Percentiles rank a stretch among this genome's conserved stretches.
These are phyloP conservation scores for Pseudanteris insignis DNA, from an alignment of 2,888 invertebrate genomes.

Conservation along the genomic window DNA sequence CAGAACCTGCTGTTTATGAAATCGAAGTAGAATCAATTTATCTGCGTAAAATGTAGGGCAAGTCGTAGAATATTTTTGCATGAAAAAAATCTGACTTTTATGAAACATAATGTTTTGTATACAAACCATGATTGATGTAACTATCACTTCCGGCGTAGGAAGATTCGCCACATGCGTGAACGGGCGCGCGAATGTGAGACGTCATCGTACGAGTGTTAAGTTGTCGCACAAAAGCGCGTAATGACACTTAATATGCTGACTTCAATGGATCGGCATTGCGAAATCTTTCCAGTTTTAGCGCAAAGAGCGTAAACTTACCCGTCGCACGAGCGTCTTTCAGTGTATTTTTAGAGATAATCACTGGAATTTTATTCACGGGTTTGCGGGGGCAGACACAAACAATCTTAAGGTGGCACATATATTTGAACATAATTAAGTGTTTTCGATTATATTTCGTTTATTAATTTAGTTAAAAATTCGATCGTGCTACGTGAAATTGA, in stretches of 20 bases:
- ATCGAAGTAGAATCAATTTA: background rate
- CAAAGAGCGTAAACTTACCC: conserved; percentile 46
- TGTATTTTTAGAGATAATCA: conserved; percentile 55
- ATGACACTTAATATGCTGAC: conserved; percentile 24
- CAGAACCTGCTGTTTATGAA: too few species aligned
- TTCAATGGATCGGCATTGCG: conserved; percentile 34
- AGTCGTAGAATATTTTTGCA: conserved; percentile 13
- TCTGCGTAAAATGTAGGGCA: background rate
- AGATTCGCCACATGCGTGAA: conserved; percentile 14
- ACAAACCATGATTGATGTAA: conserved; percentile 34
- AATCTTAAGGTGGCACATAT: too few species aligned
- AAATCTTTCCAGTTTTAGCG: conserved; percentile 40
- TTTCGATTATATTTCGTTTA: too few species aligned
- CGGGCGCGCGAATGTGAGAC: conserved; percentile 18
- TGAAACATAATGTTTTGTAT: conserved; percentile 17
- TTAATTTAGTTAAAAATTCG: too few species aligned
- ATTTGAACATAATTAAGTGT: too few species aligned
- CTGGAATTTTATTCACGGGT: conserved; percentile 47
- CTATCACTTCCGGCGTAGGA: conserved; percentile 39
- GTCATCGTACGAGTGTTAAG: conserved; percentile 15
- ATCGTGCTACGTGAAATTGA: too few species aligned
- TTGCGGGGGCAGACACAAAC: too few species aligned
- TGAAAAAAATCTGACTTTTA: conserved; percentile 1
- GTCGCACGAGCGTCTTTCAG: conserved; percentile 46
- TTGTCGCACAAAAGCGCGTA: conserved; percentile 16